These are phyloP conservation scores for Myiopsitta monachus DNA, from an alignment of 2,113 vertebrate genomes.

Conservation along the genomic window DNA sequence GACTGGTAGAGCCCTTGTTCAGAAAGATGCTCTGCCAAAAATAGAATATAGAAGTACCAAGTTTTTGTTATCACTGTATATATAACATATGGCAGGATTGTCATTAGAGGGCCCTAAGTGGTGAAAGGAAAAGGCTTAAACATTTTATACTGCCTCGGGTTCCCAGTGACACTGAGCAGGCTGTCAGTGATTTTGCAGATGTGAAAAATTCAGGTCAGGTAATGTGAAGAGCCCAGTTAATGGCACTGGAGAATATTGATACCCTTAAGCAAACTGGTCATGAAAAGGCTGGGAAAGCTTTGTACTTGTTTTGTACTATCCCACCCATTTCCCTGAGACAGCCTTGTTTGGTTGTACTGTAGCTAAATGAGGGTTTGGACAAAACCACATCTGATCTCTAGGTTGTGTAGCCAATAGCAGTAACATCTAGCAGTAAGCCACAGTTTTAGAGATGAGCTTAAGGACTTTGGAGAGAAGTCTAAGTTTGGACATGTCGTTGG, in stretches of 20 bases:
- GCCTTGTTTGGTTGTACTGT: neutral
- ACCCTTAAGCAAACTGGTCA: neutral
- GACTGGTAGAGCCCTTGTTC: neutral
- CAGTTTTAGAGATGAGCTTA: neutral
- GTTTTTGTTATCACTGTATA: neutral
- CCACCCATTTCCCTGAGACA: neutral
- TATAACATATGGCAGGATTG: neutral
- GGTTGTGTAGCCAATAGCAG: neutral
- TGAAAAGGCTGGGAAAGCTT: neutral
- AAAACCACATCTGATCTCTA: neutral
- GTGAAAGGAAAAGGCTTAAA: neutral
- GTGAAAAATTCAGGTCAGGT: neutral
- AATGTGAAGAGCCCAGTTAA: neutral
- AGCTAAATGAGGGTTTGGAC: neutral
- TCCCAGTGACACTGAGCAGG: neutral
- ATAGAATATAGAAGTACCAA: neutral
- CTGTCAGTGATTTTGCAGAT: neutral
- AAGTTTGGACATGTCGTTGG: accelerated
- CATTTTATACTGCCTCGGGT: neutral
- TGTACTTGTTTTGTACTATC: neutral
- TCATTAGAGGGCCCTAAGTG: neutral
- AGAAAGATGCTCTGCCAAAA: neutral
- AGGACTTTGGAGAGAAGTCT: neutral
- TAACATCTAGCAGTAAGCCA: neutral
- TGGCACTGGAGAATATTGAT: neutral